These are phyloP conservation scores for Operophtera brumata DNA, from an alignment of 2,888 invertebrate genomes.

Conservation along the genomic window DNA sequence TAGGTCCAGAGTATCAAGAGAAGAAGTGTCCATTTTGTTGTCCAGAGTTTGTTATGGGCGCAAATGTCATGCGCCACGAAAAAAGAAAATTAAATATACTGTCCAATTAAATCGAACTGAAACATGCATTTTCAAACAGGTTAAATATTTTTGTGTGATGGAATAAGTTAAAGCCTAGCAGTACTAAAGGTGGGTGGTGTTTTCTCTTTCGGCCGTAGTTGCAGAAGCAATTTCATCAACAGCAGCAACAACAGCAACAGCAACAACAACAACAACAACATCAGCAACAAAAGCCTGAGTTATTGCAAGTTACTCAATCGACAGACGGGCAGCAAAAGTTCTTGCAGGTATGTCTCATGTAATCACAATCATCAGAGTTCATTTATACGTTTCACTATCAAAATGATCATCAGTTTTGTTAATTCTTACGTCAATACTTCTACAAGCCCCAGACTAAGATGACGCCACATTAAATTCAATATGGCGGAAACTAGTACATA, in stretches of 20 bases:
- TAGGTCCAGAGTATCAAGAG: too few relatives aligned
- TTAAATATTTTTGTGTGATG: background rate
- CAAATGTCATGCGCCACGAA: too few relatives aligned
- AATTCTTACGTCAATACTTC: background rate
- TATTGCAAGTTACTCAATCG: conserved; percentile 60
- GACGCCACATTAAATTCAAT: too few relatives aligned
- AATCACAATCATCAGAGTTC: background rate
- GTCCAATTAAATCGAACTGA: background rate
- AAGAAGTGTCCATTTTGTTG: too few relatives aligned
- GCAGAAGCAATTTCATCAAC: conserved; percentile 50
- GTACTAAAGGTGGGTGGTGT: conserved; percentile 10
- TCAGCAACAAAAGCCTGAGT: conserved; percentile 67
- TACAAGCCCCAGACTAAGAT: too few relatives aligned
- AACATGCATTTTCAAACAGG: background rate
- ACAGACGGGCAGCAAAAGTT: conserved; percentile 70
- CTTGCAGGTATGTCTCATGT: conserved; percentile 53
- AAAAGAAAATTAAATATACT: background rate
- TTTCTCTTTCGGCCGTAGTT: conserved; percentile 42
- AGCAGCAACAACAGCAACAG: conserved; percentile 54
- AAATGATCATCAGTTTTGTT: background rate
- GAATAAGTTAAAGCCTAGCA: background rate
- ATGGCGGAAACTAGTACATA: too few relatives aligned
- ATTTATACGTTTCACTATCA: background rate
- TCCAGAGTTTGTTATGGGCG: too few relatives aligned
- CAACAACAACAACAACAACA: conserved; percentile 63